Evolutionary conservation across 2,888 invertebrate genomes (phyloP), one percentile per base, ranked within the genome.

Genomic region (Dicyrtoma fusca): DNA sequence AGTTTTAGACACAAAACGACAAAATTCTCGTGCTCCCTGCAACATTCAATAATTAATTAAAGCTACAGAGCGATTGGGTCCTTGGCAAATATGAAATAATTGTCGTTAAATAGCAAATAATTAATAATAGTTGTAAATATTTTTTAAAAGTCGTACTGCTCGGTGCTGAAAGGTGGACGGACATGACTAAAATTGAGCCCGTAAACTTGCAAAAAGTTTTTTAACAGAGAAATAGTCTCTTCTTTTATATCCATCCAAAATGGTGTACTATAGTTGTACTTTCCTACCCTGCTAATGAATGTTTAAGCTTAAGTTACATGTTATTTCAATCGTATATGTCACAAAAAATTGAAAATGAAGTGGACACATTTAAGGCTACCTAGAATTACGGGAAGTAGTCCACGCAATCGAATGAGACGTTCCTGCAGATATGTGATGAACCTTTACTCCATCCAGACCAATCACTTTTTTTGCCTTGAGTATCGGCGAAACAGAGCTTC

Each of bases 361-460:
- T n/a, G n/a, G n/a, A 57, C 21, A 25, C 11, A 17, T 53, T n/a
- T n/a, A n/a, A 8, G 17, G 8, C 14, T 64, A 57, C 65, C 55
- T 71, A 34, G 63, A 47, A 64, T 25, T 63, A 14, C 59, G 21
- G 8, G 65, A 44, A 21, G 42, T 83, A 0, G 88, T 89, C 87
- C 88, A 88, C 1, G 88, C 88, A 26, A 88, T 83, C 57, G 88
- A 88, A 82, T 89, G 89, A 0, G 88, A 87, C 0, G 88, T 88
- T 69, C 89, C 89, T 47, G 89, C 88, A 69, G 88, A 88, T 65
- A 89, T 87, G 82, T 88, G 88, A 76, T 87, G 84, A 51, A 89
- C 84, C 55, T 83, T 83, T 1, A 86, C 83, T 0, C 86, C 86
- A 25, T 86, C 86, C 21, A 89, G 81, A 1, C 87, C 87, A 26